These are phyloP conservation scores for Rhopalosiphum nymphaeae DNA, from an alignment of 2,888 invertebrate species.

Conservation along the genomic window DNA sequence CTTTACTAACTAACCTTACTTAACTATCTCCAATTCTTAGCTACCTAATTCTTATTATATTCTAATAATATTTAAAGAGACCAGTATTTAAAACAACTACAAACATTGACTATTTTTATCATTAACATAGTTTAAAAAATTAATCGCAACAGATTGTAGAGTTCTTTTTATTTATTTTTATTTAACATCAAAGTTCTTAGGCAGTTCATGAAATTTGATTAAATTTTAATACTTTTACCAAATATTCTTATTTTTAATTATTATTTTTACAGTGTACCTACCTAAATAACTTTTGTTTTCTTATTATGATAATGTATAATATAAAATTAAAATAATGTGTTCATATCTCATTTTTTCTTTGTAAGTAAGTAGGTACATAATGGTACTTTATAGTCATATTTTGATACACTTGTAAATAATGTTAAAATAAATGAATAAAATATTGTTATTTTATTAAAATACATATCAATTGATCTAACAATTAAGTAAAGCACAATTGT, in stretches of 20 bases:
- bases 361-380: constrained; percentile 27
- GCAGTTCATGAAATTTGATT: constrained; percentile 24
- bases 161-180: constrained; percentile 11
- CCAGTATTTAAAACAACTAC: background rate
- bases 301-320: background rate
- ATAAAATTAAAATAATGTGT: constrained; percentile 39
- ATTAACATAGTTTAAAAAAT: constrained; percentile 2
- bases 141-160: background rate
- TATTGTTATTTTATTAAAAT: constrained; percentile 41
- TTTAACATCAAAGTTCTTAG: background rate
- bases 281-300: constrained; percentile 10
- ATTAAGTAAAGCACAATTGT: background rate
- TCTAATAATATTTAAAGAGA: background rate
- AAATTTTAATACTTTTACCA: constrained; percentile 26
- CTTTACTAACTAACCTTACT: background rate
- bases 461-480: constrained; percentile 18
- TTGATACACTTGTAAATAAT: constrained; percentile 51
- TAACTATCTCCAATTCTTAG: background rate
- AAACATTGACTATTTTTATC: background rate
- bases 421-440: constrained; percentile 6
- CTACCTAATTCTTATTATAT: background rate
- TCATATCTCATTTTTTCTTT: constrained; percentile 42
- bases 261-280: constrained; percentile 19
- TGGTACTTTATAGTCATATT: constrained; percentile 14
- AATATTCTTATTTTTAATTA: constrained; percentile 30